A percentile compares a stretch with the other conserved stretches of the same genome.
Evolutionary conservation across 2,888 invertebrate genomes (phyloP).

Genomic region (Apodemia duryi): DNA sequence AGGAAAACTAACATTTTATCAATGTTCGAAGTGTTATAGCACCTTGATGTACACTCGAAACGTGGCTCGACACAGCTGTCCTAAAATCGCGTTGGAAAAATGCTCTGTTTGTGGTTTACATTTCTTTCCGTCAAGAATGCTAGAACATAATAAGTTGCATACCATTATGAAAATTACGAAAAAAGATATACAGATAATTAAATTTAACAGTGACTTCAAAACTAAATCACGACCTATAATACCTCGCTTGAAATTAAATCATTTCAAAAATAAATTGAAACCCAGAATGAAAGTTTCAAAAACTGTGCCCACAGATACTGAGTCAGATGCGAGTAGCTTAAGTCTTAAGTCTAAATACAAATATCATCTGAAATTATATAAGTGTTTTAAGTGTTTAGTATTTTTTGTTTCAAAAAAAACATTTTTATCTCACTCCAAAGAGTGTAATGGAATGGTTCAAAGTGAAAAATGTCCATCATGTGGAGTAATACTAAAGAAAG

Average conservation of each 20-base stretch:
- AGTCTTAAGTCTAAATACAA: background rate
- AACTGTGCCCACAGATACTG: background rate
- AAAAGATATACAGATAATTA: constrained; percentile 14
- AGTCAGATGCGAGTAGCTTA: background rate
- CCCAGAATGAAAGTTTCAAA: background rate
- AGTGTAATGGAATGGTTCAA: background rate
- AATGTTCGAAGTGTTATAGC: constrained; percentile 20
- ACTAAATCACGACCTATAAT: background rate
- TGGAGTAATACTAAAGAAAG: background rate
- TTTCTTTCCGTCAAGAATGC: constrained; percentile 12
- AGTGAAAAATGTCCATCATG: background rate
- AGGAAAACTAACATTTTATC: constrained; percentile 16
- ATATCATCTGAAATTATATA: background rate
- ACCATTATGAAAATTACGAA: constrained; percentile 17
- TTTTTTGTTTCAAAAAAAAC: background rate
- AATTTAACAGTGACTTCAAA: constrained; percentile 11
- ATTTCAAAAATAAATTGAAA: background rate
- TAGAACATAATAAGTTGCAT: constrained; percentile 20
- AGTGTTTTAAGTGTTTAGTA: background rate
- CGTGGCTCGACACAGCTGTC: constrained; percentile 20
- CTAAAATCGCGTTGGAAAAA: background rate
- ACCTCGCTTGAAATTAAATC: background rate
- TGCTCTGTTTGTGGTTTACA: constrained; percentile 23
- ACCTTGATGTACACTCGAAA: constrained; percentile 18
- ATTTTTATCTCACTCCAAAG: background rate